Conservation (phyloP, 2,113 vertebrate genomes). For the Cisticola juncidis region DNA sequence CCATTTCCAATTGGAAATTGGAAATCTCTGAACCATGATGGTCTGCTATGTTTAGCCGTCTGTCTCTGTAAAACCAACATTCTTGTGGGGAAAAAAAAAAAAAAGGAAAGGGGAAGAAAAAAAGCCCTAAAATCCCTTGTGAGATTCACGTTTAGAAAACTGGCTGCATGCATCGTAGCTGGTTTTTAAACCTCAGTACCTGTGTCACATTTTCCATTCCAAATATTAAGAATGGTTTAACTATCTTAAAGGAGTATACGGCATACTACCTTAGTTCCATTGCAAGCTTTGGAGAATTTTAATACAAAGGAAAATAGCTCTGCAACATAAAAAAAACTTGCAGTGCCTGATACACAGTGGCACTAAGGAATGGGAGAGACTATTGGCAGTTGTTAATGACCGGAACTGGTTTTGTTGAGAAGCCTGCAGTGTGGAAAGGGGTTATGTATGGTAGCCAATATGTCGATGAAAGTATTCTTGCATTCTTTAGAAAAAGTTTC, state of each 20-base stretch:
- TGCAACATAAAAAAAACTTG: background rate
- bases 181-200: conserved; percentile 29
- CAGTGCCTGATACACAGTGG: background rate
- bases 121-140: background rate
- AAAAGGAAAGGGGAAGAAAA: rapidly evolving
- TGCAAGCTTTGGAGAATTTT: background rate
- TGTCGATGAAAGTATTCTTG: background rate
- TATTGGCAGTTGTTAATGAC: background rate
- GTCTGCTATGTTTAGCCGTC: background rate
- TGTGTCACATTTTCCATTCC: conserved; percentile 63
- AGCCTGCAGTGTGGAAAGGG: background rate
- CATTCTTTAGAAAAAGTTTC: background rate
- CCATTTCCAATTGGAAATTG: conserved; percentile 11
- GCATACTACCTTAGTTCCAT: background rate
- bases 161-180: background rate
- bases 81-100: background rate
- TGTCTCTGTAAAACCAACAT: background rate
- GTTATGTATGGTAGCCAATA: background rate
- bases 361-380: background rate
- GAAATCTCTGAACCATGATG: conserved; percentile 21
- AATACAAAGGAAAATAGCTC: conserved; percentile 40
- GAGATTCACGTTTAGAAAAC: conserved; percentile 39
- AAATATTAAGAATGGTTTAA: background rate
- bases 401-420: background rate
- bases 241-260: conserved; percentile 8